phyloP scores from a whole-genome alignment of 2,113 vertebrate genomes.

The Phoenicopterus ruber region DNA sequence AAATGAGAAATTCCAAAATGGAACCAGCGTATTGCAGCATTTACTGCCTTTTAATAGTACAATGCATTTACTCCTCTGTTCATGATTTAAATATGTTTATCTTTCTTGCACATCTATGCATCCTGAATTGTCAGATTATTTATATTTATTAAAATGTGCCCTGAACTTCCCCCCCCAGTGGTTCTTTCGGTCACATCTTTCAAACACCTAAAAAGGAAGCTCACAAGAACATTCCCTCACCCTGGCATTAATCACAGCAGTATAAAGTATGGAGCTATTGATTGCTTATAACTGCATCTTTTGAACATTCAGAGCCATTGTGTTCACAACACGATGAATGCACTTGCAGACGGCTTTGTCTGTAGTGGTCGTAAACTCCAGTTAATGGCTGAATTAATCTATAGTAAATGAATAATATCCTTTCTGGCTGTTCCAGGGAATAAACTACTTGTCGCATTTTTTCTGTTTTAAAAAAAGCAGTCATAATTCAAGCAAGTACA shows the following conservation, averaged over 20 bases:
- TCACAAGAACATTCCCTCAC: background rate
- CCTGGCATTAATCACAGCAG: background rate
- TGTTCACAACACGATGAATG: constrained; percentile 46
- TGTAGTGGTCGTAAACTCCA: constrained; percentile 42
- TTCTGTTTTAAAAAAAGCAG: background rate
- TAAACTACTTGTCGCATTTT: background rate
- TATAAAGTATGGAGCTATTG: background rate
- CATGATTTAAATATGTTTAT: background rate
- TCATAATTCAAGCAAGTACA: background rate
- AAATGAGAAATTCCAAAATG: background rate
- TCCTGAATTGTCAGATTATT: background rate
- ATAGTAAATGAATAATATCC: constrained; percentile 37
- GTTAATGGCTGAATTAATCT: constrained; percentile 52
- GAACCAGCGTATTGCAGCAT: background rate
- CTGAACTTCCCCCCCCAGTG: background rate
- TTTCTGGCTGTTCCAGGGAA: background rate
- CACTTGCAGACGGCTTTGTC: constrained; percentile 40
- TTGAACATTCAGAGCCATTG: constrained; percentile 4
- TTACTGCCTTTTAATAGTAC: background rate
- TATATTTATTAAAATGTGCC: background rate
- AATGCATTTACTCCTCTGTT: background rate
- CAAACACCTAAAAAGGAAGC: background rate
- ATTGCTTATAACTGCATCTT: constrained; percentile 45
- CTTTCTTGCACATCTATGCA: background rate
- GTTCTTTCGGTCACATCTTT: background rate